A percentile compares a stretch with the other conserved stretches of the same genome.
Evolutionary conservation across 2,113 vertebrate species (phyloP).

Genomic region (Corythoichthys intestinalis): DNA sequence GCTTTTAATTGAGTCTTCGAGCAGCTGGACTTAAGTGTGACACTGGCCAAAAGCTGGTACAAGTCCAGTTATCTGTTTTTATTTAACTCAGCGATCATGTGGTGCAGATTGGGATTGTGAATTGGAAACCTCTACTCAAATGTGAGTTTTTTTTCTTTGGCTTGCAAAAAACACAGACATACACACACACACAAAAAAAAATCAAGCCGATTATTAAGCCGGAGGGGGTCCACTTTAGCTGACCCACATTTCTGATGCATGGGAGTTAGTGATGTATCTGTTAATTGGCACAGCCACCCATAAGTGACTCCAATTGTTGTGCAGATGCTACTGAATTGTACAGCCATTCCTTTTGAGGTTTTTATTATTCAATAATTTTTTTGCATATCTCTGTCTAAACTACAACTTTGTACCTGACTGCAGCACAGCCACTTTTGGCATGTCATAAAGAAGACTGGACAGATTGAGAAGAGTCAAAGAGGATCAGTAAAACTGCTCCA

Average conservation of each 20-base stretch:
- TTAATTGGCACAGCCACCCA: conserved; percentile 20
- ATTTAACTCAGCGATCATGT: conserved; percentile 31
- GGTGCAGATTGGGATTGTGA: conserved; percentile 27
- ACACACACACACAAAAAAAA: conserved; percentile 8
- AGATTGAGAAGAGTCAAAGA: conserved; percentile 34
- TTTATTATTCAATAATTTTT: background rate
- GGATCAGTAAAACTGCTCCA: conserved; percentile 40
- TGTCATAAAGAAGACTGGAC: conserved; percentile 1
- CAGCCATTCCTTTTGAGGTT: background rate
- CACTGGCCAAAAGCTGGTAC: conserved; percentile 29
- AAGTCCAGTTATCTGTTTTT: conserved; percentile 29
- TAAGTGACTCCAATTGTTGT: conserved; percentile 29
- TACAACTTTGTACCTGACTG: conserved; percentile 8
- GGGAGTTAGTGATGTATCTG: conserved; percentile 28
- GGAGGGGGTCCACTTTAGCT: conserved; percentile 43
- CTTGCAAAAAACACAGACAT: conserved; percentile 8
- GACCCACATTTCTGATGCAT: conserved; percentile 49
- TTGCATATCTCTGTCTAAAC: background rate
- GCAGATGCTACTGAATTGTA: conserved; percentile 9
- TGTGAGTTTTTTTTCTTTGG: conserved; percentile 10
- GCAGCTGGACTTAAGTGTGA: conserved; percentile 35
- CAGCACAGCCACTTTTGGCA: conserved; percentile 19
- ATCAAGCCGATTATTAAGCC: conserved; percentile 44
- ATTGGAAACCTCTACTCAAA: conserved; percentile 20
- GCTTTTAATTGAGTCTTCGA: conserved; percentile 49